Percentiles rank a stretch among this genome's conserved stretches.
Evolutionary conservation across 2,113 vertebrate genomes (phyloP).

Genomic region (Pterocles orientalis): DNA sequence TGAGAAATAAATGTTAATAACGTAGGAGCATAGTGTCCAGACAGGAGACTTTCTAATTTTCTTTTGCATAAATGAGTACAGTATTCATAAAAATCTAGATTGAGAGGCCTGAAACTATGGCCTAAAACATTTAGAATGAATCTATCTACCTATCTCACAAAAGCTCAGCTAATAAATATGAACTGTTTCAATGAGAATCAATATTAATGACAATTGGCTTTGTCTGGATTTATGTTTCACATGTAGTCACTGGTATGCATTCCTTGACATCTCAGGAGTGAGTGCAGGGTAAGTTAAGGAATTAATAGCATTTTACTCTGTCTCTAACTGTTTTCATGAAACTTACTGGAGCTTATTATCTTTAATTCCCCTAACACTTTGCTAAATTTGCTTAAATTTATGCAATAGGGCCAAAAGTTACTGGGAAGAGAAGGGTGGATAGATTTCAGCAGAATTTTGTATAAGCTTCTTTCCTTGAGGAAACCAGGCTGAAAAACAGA

Average conservation of each 20-base stretch:
- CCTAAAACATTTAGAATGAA: background rate
- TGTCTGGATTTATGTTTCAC: background rate
- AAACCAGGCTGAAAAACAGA: background rate
- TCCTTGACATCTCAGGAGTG: background rate
- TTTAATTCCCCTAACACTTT: background rate
- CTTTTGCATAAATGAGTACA: conserved; percentile 6
- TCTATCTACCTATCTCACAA: background rate
- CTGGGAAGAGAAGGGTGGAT: background rate
- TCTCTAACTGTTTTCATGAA: background rate
- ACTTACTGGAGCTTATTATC: background rate
- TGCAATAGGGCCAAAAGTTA: background rate
- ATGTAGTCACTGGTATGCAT: background rate
- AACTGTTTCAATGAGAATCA: background rate
- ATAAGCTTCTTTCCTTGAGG: background rate
- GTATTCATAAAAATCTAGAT: conserved; percentile 10
- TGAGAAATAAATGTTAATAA: conserved; percentile 10
- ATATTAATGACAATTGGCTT: background rate
- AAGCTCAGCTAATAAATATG: conserved; percentile 6
- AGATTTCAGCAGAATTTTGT: background rate
- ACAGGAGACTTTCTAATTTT: conserved; percentile 13
- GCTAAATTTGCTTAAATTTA: background rate
- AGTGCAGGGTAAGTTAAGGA: background rate
- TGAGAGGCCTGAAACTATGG: background rate
- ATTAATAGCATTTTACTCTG: background rate
- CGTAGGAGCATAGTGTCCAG: background rate